These are phyloP conservation scores for Sclerodermus sp. DNA, from an alignment of 2,888 invertebrate species.

Conservation along the genomic window DNA sequence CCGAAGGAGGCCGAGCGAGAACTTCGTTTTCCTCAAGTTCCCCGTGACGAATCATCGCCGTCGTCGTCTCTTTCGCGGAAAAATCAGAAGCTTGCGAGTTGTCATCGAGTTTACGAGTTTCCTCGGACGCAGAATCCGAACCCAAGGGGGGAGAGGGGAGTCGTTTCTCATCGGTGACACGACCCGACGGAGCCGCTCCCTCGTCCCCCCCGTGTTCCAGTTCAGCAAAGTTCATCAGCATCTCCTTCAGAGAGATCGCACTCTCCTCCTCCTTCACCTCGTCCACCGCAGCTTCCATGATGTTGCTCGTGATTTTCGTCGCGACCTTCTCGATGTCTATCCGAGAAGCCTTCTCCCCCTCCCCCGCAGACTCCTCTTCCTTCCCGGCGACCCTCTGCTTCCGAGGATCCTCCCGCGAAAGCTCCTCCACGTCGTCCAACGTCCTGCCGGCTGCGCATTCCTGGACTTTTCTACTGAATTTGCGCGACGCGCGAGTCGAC, in stretches of 20 bases:
- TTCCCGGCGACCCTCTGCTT: not conserved
- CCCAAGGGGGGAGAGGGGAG: too few species aligned
- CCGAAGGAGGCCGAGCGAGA: too few species aligned
- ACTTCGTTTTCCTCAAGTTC: too few species aligned
- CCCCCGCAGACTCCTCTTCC: constrained; percentile 1
- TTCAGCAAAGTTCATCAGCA: not conserved
- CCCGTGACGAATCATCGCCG: too few species aligned
- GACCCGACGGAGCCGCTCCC: not conserved
- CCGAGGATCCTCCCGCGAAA: too few species aligned
- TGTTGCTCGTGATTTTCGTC: too few species aligned
- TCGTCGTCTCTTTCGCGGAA: not conserved
- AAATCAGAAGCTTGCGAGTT: constrained; percentile 1
- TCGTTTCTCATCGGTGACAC: too few species aligned
- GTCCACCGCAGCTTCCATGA: too few species aligned
- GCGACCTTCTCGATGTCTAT: not conserved
- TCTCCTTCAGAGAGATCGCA: not conserved
- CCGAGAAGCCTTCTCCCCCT: not conserved
- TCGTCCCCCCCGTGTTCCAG: not conserved
- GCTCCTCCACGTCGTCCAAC: too few species aligned
- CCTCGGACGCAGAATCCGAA: too few species aligned
- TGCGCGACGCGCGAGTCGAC: not conserved
- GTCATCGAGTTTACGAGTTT: too few species aligned
- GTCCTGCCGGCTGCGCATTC: constrained; percentile 2
- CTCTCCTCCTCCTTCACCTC: not conserved
- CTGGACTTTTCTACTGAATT: not conserved